Evolutionary conservation across 2,888 invertebrate genomes (phyloP), one percentile per base, ranked within the genome.

Genomic region (Erannis defoliaria): DNA sequence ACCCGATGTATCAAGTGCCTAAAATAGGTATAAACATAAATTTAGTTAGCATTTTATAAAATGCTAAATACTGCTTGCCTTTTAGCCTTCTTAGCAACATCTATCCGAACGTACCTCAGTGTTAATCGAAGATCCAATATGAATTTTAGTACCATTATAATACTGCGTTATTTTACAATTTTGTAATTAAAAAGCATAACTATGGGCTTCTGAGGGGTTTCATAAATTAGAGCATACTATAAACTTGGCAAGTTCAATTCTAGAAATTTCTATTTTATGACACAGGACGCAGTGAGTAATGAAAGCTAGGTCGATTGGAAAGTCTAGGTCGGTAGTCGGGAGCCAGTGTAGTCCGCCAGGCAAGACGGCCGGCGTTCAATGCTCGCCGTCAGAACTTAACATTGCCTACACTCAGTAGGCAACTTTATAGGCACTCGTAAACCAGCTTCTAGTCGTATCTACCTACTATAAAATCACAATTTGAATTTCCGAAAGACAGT

Each of bases 401-500:
- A 51, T 43, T 40, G 48, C 33, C 38, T 46, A 50, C 65, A 65
- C 66, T 49, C 26, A 10, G 43, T 69, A 70, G 68, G 70, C 67
- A 74, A 73, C 68, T 82, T 81, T 78, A 81, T 75, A 68, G 76
- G 62, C 73, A 67, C 71, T 85, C 79, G 75, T 82, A 84, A 81
- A 83, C 75, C 66, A 74, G 67, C 71, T 74, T 42, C 31, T 42
- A n/a, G n/a, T n/a, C n/a, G n/a, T n/a, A 55, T 55, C 33, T 54
- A 49, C 75, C 70, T 74, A 74, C 77, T 69, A 79, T 83, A 79
- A 80, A 81, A 77, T 72, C 71, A 75, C 77, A 76, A 79, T 78
- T 81, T 73, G 75, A 78, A 80, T 83, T 82, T 82, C 77, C 81
- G 74, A 73, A 78, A 81, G 79, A 80, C 77, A 80, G 81, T 80